Base-by-base conservation (phyloP, 2,888 invertebrate genomes). In the Brenthis daphne region DNA sequence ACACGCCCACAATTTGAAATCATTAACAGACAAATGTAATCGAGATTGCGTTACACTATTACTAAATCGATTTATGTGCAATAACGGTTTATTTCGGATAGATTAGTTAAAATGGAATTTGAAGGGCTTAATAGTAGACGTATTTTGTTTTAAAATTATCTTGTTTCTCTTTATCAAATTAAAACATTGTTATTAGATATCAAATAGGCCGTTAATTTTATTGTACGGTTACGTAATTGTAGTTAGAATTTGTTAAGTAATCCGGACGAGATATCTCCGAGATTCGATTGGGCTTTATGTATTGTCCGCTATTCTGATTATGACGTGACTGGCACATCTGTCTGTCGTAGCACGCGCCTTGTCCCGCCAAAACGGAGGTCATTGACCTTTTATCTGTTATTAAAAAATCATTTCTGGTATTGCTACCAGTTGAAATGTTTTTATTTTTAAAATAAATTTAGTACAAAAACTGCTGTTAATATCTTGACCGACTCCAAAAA, bases 291-390 rank as follows among this genome's bases (percentile, higher is more conserved):
- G 78, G 82, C 87, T 88, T 89, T 89, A 89, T 89, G 82, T 83
- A 82, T 80, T 79, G 82, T 85, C 86, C 84, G 89, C 87, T 88
- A 85, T 87, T 86, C 83, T 87, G 86, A 83, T 85, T 86, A 80
- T 88, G 87, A 88, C 84, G 82, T 89, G 89, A 89, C 90, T 85
- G 81, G 90, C 89, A 89, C 84, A 87, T 86, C 85, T 86, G 87
- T 82, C 84, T 75, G 79, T 73, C 77, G 80, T 82, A 73, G 89
- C 90, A 86, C 90, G 89, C 89, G 89, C 89, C 80, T 77, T 77
- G 65, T 51, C 71, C 75, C 82, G 84, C 83, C 82, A 80, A 84
- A 81, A 76, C 77, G 64, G 74, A 74, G 89, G 85, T 87, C 89
- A 82, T 80, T 77, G 88, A 81, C 82, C 89, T 74, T 75, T 84